Conservation (phyloP, 2,797 vertebrate genomes). For the Sebastes hubbsi region DNA sequence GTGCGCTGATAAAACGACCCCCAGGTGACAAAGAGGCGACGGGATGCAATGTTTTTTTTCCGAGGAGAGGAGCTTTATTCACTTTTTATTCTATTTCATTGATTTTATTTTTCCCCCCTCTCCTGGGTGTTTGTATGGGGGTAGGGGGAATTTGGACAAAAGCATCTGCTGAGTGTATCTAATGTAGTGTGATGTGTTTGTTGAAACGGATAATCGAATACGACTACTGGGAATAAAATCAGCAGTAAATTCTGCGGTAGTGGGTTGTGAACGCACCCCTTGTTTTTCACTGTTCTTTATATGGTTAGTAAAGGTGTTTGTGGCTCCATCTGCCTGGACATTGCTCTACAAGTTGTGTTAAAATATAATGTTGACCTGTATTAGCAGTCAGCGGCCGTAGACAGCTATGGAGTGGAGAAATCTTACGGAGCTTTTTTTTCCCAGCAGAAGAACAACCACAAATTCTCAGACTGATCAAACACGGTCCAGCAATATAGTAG, state of each 20-base stretch:
- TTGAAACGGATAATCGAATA: not conserved
- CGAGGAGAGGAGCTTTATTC: not conserved
- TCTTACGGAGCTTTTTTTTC: no score
- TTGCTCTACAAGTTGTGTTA: not conserved
- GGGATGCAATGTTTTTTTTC: not conserved
- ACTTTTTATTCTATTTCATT: not conserved
- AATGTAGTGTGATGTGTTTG: not conserved
- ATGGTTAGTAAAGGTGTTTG: not conserved
- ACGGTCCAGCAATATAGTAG: no score
- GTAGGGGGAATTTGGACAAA: not conserved
- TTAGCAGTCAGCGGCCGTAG: not conserved
- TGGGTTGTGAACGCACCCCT: not conserved
- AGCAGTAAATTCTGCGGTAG: not conserved
- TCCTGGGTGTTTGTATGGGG: not conserved
- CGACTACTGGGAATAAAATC: not conserved
- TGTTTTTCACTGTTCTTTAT: not conserved
- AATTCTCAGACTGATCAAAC: no score
- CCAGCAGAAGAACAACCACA: no score
- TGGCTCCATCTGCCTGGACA: not conserved
- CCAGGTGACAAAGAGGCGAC: not conserved
- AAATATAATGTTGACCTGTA: not conserved
- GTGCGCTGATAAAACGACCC: not conserved
- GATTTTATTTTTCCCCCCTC: not conserved
- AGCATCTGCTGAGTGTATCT: not conserved
- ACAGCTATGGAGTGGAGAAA: no score